A percentile compares a stretch with the other conserved stretches of the same genome.
Evolutionary conservation across 2,113 vertebrate genomes (phyloP).

Genomic region (Lophura nycthemera): DNA sequence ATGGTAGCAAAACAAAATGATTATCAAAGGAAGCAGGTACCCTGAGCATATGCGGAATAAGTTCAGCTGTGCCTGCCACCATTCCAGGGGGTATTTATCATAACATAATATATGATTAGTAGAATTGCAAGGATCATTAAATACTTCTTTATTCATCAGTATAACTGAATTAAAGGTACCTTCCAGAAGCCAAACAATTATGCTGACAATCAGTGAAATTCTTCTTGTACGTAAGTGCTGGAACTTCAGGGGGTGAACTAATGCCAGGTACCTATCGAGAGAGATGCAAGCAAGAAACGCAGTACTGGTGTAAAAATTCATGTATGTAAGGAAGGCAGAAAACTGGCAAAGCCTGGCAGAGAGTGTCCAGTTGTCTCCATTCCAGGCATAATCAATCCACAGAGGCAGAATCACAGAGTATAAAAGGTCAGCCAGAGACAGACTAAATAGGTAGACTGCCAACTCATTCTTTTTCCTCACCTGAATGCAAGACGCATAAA

Average conservation of each 20-base stretch:
- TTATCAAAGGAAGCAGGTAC: constrained; percentile 78
- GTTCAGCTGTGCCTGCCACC: constrained; percentile 67
- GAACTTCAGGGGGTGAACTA: constrained; percentile 86
- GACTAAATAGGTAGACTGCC: constrained; percentile 87
- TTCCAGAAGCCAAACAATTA: constrained; percentile 82
- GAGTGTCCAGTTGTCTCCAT: constrained; percentile 79
- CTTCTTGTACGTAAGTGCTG: constrained; percentile 78
- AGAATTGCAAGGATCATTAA: constrained; percentile 50
- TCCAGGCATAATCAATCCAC: constrained; percentile 85
- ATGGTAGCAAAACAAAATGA: constrained; percentile 82
- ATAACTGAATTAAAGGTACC: constrained; percentile 77
- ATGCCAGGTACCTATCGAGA: constrained; percentile 85
- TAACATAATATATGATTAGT: constrained; percentile 78
- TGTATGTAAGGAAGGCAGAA: constrained; percentile 78
- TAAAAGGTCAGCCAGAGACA: constrained; percentile 86
- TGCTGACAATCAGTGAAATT: constrained; percentile 73
- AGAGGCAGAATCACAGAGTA: constrained; percentile 81
- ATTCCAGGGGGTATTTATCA: constrained; percentile 79
- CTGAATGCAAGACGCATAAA: constrained; percentile 85
- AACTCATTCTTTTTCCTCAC: constrained; percentile 86
- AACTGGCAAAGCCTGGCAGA: constrained; percentile 68
- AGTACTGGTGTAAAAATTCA: constrained; percentile 88
- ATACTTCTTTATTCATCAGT: constrained; percentile 71
- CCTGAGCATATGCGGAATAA: constrained; percentile 79
- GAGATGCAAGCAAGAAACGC: constrained; percentile 89